Conservation (phyloP, 2,113 vertebrate species). For the Rhinopomastus cyanomelas region DNA sequence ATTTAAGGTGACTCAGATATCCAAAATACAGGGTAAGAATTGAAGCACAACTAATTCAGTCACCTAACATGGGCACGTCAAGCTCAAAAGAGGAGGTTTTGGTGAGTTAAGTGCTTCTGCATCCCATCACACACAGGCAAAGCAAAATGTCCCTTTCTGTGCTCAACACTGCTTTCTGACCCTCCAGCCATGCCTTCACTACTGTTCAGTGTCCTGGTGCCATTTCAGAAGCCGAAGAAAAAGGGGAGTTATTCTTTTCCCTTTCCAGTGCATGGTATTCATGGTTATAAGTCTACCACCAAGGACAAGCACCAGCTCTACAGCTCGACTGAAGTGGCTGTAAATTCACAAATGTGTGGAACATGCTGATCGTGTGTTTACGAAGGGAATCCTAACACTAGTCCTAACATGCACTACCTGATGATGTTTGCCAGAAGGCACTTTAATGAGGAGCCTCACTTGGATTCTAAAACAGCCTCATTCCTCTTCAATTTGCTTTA, state of each 20-base stretch:
- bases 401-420: neutral
- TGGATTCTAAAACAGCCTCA: neutral
- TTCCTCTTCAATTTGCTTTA: neutral
- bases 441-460: neutral
- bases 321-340: neutral
- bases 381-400: neutral
- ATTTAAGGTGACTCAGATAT: neutral
- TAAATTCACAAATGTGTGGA: neutral
- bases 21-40: neutral
- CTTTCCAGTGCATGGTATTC: neutral
- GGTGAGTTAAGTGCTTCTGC: neutral
- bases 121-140: too few species aligned
- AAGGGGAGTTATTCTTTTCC: neutral
- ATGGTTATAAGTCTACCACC: neutral
- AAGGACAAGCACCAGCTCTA: neutral
- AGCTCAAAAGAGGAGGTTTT: neutral
- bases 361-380: neutral
- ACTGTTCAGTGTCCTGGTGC: neutral
- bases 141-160: neutral
- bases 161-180: neutral
- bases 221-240: neutral
- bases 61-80: neutral
- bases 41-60: neutral
- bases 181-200: rapidly evolving
- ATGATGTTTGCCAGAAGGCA: neutral